These are phyloP conservation scores for Drosophila picticornis DNA, from an alignment of 2,888 invertebrate genomes.

Conservation along the genomic window DNA sequence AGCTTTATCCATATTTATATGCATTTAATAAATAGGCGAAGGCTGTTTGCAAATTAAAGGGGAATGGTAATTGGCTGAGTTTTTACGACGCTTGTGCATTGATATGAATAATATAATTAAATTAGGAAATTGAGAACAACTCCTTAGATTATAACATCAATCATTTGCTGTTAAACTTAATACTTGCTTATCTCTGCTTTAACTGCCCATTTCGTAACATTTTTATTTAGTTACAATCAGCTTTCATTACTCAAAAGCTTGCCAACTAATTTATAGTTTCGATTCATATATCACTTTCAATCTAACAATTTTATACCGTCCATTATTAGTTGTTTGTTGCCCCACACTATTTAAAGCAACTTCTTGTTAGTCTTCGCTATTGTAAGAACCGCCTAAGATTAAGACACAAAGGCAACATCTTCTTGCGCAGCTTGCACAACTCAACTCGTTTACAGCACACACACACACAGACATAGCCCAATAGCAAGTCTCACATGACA, in stretches of 20 bases:
- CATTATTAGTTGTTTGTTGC: slow-evolving; percentile 39
- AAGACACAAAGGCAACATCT: slow-evolving; percentile 49
- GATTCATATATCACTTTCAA: slow-evolving; percentile 25
- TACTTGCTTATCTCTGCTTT: not conserved
- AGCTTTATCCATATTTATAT: slow-evolving; percentile 32
- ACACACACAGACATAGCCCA: slow-evolving; percentile 23
- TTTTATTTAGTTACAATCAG: too few relatives aligned
- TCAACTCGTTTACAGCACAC: slow-evolving; percentile 37
- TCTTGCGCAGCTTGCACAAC: slow-evolving; percentile 50
- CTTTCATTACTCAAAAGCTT: not conserved
- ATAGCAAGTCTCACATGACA: slow-evolving; percentile 47
- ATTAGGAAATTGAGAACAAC: not conserved
- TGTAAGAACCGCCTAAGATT: slow-evolving; percentile 32
- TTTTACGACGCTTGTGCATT: not conserved
- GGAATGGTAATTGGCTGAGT: slow-evolving; percentile 4
- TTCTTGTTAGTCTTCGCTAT: slow-evolving; percentile 10
- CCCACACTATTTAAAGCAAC: slow-evolving; percentile 17
- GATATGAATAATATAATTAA: not conserved
- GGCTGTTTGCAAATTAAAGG: slow-evolving; percentile 44
- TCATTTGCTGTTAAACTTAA: not conserved
- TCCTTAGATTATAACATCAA: not conserved
- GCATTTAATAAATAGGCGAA: slow-evolving; percentile 7
- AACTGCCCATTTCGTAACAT: not conserved
- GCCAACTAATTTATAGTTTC: slow-evolving; percentile 1
- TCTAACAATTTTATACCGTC: slow-evolving; percentile 1